Conservation (phyloP, 2,888 invertebrate genomes). For the Balanococcus diminutus region DNA sequence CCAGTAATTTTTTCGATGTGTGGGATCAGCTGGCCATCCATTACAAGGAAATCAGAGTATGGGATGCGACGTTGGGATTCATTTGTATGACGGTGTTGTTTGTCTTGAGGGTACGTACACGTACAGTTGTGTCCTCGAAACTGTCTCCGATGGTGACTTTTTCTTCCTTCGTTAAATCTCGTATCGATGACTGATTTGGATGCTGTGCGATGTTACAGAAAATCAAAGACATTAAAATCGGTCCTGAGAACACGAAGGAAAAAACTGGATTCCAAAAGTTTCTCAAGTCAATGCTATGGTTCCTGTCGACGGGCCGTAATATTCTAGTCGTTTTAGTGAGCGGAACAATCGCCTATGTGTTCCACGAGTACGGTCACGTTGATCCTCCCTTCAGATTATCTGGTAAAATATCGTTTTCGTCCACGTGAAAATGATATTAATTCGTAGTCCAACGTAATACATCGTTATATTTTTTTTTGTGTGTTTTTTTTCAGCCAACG, state of each 20-base stretch:
- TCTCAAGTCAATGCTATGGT: conserved; percentile 70
- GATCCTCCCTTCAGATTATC: conserved; percentile 71
- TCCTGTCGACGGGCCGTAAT: conserved; percentile 76
- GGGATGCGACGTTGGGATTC: conserved; percentile 74
- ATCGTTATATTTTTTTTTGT: conserved; percentile 16
- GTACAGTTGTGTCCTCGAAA: background rate
- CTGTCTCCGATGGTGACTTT: too few species aligned
- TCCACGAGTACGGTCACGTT: conserved; percentile 63
- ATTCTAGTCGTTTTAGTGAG: conserved; percentile 76
- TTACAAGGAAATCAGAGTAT: conserved; percentile 72
- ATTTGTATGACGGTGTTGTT: conserved; percentile 73
- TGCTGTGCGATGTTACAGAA: conserved; percentile 69
- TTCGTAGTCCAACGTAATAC: background rate
- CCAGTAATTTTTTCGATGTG: conserved; percentile 74
- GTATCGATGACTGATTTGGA: too few species aligned
- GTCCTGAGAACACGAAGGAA: conserved; percentile 63
- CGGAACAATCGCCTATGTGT: conserved; percentile 70
- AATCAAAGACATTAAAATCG: conserved; percentile 70
- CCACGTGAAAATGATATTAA: background rate
- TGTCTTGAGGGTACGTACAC: conserved; percentile 69
- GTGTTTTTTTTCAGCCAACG: conserved; percentile 65
- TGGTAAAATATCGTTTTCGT: conserved; percentile 61
- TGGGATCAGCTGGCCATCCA: conserved; percentile 75
- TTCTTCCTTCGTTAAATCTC: too few species aligned
- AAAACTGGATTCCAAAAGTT: conserved; percentile 63